Base-by-base conservation (phyloP, 2,888 invertebrate genomes). In the Chloroclystis v-ata region DNA sequence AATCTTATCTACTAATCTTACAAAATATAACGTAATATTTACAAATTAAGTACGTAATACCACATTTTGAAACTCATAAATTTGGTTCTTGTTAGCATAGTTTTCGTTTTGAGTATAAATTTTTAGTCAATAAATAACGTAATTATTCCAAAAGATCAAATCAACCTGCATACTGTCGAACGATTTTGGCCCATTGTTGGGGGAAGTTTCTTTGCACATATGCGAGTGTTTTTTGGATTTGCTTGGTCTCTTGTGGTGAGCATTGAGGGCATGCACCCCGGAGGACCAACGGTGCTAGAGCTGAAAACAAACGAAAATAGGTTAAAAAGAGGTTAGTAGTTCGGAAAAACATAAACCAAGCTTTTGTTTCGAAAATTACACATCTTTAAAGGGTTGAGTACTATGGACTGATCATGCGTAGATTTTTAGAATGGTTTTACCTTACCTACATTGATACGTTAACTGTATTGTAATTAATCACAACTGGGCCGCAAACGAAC, bases 191-290 rank as follows among this genome's bases (percentile, higher is more conserved):
- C 94, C 94, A 94, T 73, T 94, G 94, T 63, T 92, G 92, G 4
- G 94, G 94, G 69, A 90, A 94, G 75, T 92, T 91, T 60, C 92
- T 86, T 69, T 94, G 94, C 43, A 94, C 92, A 77, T 93, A 92
- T 11, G 92, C 90, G 8, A 94, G 85, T 24, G 94, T 94, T 70
- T 91, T 91, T 70, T 93, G 92, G 61, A 94, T 93, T 80, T 94
- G 94, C 58, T 90, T 89, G 40, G 90, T 91, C 72, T 94, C 93
- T 64, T 91, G 89, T 2, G 91, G 90, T 2, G 89, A 82, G 67
- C 94, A 94, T 60, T 93, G 92, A 0, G 92, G 92, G 65, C 94
- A 94, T 12, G 92, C 89, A 13, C 93, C 94, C 50, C 93, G 89
- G 8, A 94, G 82, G 4, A 94, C 93, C 52, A 93, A 76, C 0